Evolutionary conservation across 2,888 invertebrate genomes (phyloP).

Genomic region (Steinernema hermaphroditum): DNA sequence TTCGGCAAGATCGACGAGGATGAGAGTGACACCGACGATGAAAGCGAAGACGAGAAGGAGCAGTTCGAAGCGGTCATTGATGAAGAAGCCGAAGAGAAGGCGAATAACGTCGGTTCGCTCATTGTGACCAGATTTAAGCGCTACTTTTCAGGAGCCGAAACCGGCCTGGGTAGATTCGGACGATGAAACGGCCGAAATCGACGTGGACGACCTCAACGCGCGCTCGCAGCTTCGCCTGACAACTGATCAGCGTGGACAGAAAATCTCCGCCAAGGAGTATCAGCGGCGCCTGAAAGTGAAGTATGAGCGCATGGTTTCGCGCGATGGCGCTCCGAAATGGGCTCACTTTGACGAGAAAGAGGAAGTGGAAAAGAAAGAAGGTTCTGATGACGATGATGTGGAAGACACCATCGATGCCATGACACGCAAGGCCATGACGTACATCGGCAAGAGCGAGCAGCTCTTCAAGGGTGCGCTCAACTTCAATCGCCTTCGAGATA

Average conservation of each 20-base stretch:
- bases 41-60: not conserved
- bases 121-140: not conserved
- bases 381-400: slow-evolving; percentile 22
- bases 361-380: not conserved
- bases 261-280: not conserved
- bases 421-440: slow-evolving; percentile 14
- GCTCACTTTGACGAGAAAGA: not conserved
- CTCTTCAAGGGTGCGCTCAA: slow-evolving; percentile 7
- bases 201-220: not conserved
- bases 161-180: slow-evolving; percentile 25
- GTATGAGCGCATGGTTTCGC: slow-evolving; percentile 10
- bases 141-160: not conserved
- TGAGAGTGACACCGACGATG: not conserved
- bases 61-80: not conserved
- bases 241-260: not conserved
- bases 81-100: not conserved
- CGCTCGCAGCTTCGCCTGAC: not conserved
- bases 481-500: slow-evolving; percentile 1
- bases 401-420: not conserved
- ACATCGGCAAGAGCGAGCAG: slow-evolving; percentile 3
- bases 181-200: not conserved
- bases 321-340: not conserved
- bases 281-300: slow-evolving; percentile 13
- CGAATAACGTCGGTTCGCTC: not conserved
- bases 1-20: slow-evolving; percentile 25